Percentiles rank a stretch among this genome's conserved stretches.
Evolutionary conservation across 1,140 invertebrate species (phyloP).

Genomic region (Belonocnema kinseyi): DNA sequence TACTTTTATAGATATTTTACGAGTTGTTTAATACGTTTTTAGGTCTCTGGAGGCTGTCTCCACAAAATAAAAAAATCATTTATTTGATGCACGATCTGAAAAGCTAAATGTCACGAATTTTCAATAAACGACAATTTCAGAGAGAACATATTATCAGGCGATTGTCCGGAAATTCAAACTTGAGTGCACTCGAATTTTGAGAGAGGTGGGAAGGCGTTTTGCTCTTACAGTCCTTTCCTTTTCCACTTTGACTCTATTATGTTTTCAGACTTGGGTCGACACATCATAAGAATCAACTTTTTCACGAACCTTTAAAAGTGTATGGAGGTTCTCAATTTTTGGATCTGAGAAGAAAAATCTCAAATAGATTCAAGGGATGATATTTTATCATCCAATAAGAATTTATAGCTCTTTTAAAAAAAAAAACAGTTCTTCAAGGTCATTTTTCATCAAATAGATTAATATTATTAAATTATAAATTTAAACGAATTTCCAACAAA

Average conservation of each 20-base stretch:
- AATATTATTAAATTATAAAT: too few species aligned
- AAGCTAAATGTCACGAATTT: slow-evolving; percentile 28
- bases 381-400: too few species aligned
- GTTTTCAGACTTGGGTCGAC: slow-evolving; percentile 53
- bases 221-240: slow-evolving; percentile 43
- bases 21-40: not conserved
- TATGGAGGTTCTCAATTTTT: slow-evolving; percentile 53
- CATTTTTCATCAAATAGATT: too few species aligned
- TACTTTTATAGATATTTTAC: not conserved
- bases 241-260: slow-evolving; percentile 51
- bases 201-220: slow-evolving; percentile 64
- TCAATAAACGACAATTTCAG: slow-evolving; percentile 69
- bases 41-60: not conserved
- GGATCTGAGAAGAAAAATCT: not conserved
- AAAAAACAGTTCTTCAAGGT: too few species aligned
- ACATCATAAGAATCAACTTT: slow-evolving; percentile 57
- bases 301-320: slow-evolving; percentile 41
- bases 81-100: not conserved
- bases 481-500: too few species aligned
- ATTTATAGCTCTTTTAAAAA: too few species aligned
- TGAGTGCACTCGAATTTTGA: slow-evolving; percentile 70
- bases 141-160: slow-evolving; percentile 64
- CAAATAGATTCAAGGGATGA: too few species aligned
- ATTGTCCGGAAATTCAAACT: slow-evolving; percentile 68
- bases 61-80: slow-evolving; percentile 19